Evolutionary conservation across 2,113 vertebrate genomes (phyloP).

Genomic region (Lonchura striata): DNA sequence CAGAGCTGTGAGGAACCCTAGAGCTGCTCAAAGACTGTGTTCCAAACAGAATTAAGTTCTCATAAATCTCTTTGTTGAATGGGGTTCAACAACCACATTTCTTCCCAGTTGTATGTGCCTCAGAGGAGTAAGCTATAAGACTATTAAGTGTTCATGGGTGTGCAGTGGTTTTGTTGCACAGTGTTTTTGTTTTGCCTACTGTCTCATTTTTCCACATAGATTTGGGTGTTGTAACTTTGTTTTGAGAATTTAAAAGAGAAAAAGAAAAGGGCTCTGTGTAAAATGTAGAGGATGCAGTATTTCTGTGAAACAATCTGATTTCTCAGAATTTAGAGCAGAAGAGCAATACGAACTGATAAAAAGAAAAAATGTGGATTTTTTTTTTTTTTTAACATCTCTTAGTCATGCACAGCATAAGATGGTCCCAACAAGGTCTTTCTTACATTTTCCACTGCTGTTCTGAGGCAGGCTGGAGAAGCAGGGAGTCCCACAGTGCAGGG

Average conservation of each 20-base stretch:
- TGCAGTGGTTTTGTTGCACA: neutral
- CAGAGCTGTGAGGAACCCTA: neutral
- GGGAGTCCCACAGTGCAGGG: neutral
- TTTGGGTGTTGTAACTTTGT: neutral
- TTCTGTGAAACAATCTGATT: neutral
- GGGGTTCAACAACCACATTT: neutral
- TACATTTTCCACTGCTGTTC: neutral
- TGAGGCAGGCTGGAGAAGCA: neutral
- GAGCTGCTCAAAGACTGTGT: neutral
- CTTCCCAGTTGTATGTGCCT: neutral
- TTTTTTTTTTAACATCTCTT: neutral
- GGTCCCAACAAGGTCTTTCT: neutral
- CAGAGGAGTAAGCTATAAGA: neutral
- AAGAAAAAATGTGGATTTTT: neutral
- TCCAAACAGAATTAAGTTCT: neutral
- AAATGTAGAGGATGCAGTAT: neutral
- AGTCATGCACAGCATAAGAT: neutral
- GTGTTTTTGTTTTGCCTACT: neutral
- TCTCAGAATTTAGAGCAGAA: neutral
- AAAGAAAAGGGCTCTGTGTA: accelerated
- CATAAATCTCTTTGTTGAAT: neutral
- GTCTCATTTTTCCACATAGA: neutral
- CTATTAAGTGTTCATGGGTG: neutral
- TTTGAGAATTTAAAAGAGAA: neutral
- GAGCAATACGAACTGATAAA: neutral